Conservation (phyloP, 2,797 vertebrate species). For the Enteromius fasciolatus region DNA sequence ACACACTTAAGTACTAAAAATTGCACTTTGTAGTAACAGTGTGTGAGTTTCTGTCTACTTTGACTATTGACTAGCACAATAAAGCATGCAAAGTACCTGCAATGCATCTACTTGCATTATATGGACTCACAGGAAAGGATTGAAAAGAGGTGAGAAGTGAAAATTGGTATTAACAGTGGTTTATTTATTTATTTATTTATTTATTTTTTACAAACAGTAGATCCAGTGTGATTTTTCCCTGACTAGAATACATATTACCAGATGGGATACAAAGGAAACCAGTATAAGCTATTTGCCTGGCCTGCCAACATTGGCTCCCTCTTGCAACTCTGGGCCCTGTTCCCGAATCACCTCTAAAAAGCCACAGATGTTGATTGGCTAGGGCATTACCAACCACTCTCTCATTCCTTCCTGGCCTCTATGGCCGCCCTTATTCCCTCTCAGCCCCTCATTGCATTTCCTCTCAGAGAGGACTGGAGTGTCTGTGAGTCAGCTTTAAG, state of each 20-base stretch:
- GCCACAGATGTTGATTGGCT: constrained; percentile 54
- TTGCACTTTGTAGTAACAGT: background rate
- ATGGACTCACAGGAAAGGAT: background rate
- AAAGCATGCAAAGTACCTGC: background rate
- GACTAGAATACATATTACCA: constrained; percentile 48
- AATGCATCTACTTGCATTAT: background rate
- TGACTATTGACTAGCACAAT: background rate
- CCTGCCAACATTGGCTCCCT: constrained; percentile 43
- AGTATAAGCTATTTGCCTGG: constrained; percentile 26
- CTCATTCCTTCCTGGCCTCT: constrained; percentile 23
- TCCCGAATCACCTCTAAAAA: constrained; percentile 42
- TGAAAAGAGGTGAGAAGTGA: background rate
- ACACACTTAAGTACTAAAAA: background rate
- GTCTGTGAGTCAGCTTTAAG: constrained; percentile 44
- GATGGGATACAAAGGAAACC: constrained; percentile 52
- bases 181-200: background rate
- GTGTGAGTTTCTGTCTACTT: background rate
- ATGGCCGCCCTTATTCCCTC: constrained; percentile 5
- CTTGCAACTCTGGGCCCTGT: constrained; percentile 6
- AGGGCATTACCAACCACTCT: constrained; percentile 25
- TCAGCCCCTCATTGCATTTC: constrained; percentile 16
- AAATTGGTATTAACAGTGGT: background rate
- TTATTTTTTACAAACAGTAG: constrained; percentile 7
- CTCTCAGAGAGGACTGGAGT: constrained; percentile 16
- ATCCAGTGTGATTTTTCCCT: constrained; percentile 7